A percentile compares a stretch with the other conserved stretches of the same genome.
phyloP scores from a whole-genome alignment of 1,140 invertebrate species.

The Pemphigus obesinymphae region DNA sequence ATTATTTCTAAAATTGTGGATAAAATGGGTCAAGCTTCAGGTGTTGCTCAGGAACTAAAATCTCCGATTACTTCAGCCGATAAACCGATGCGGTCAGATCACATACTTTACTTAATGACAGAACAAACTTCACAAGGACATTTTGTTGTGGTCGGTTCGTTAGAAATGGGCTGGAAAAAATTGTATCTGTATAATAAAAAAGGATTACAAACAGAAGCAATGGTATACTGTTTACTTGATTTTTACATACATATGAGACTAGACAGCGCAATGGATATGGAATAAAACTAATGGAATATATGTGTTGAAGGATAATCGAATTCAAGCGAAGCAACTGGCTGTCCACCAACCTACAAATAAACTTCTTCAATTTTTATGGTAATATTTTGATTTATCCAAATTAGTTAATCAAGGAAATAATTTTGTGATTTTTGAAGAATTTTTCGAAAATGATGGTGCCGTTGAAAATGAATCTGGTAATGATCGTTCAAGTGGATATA shows the following conservation, averaged over 20 bases:
- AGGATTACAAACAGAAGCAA: slow-evolving; percentile 64
- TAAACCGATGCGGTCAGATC: slow-evolving; percentile 63
- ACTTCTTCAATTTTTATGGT: slow-evolving; percentile 74
- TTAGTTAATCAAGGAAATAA: slow-evolving; percentile 80
- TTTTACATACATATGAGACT: slow-evolving; percentile 80
- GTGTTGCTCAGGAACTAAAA: slow-evolving; percentile 66
- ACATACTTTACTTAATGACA: slow-evolving; percentile 63
- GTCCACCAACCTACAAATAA: slow-evolving; percentile 87
- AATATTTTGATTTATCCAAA: slow-evolving; percentile 70
- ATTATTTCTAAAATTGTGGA: slow-evolving; percentile 61
- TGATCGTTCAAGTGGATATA: slow-evolving; percentile 27
- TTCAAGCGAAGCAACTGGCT: slow-evolving; percentile 68
- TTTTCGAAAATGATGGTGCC: slow-evolving; percentile 59
- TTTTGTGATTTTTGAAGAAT: slow-evolving; percentile 80
- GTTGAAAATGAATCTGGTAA: not conserved
- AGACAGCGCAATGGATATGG: slow-evolving; percentile 74
- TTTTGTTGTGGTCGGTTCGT: slow-evolving; percentile 67
- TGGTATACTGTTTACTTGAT: slow-evolving; percentile 75
- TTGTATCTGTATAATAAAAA: slow-evolving; percentile 74
- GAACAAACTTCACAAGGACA: slow-evolving; percentile 53
- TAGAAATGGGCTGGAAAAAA: slow-evolving; percentile 80
- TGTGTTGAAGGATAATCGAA: slow-evolving; percentile 70
- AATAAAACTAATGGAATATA: slow-evolving; percentile 70
- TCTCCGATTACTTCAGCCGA: slow-evolving; percentile 66
- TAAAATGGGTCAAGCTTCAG: slow-evolving; percentile 65